Percentiles rank a stretch among this genome's conserved stretches.
phyloP scores from a whole-genome alignment of 2,797 vertebrate species.

The Cetoscarus ocellatus region DNA sequence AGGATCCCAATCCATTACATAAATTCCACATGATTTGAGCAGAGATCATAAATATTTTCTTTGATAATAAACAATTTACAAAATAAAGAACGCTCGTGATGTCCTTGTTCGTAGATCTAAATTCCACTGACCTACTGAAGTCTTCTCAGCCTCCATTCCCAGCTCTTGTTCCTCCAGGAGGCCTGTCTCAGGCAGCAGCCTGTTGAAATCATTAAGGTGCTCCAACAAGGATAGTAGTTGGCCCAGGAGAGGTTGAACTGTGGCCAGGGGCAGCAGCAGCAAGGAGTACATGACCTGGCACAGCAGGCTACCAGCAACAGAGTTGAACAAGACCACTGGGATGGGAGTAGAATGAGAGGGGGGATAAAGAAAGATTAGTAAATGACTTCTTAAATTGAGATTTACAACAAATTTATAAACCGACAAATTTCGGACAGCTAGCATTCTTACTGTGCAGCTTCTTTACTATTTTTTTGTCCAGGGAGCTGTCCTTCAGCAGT shows the following conservation, averaged over 20 bases:
- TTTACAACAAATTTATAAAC: no score
- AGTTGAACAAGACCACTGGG: slow-evolving; percentile 85
- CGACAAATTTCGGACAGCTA: no score
- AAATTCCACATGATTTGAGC: background rate
- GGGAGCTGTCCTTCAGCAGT: slow-evolving; percentile 83
- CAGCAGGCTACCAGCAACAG: slow-evolving; percentile 85
- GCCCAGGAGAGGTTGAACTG: slow-evolving; percentile 83
- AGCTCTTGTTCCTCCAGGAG: slow-evolving; percentile 83
- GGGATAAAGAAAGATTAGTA: slow-evolving; percentile 23
- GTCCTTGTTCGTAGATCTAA: background rate
- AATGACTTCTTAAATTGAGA: background rate
- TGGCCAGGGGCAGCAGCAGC: slow-evolving; percentile 83
- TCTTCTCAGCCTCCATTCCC: slow-evolving; percentile 66
- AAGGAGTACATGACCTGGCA: slow-evolving; percentile 88
- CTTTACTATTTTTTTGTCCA: slow-evolving; percentile 84
- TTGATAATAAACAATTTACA: background rate
- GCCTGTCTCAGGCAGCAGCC: slow-evolving; percentile 82
- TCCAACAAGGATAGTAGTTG: slow-evolving; percentile 84
- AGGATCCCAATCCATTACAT: slow-evolving; percentile 2
- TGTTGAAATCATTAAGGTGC: slow-evolving; percentile 85
- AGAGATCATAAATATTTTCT: background rate
- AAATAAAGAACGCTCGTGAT: background rate
- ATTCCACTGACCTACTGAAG: slow-evolving; percentile 60
- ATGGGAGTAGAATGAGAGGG: slow-evolving; percentile 18
- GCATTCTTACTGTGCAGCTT: slow-evolving; percentile 84